Base-by-base conservation (phyloP, 2,888 invertebrate species). In the Branchipolynoe longqiensis region DNA sequence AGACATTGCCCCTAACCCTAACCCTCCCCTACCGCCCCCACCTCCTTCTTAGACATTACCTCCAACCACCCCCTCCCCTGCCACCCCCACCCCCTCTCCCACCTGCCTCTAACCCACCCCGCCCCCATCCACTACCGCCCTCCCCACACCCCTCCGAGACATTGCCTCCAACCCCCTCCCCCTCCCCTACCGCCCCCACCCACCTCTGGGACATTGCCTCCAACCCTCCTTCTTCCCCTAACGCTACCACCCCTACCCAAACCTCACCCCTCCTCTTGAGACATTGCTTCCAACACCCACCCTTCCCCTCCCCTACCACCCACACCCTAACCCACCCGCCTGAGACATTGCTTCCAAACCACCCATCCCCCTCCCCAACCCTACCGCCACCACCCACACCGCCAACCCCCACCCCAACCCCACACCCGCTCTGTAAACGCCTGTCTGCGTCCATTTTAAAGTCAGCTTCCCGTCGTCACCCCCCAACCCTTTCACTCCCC, bases 381-480 rank as follows among this genome's bases (percentile, higher is more conserved):
- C 31, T 28, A 58, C 58, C 62, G n/a, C 56, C 18, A 22, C 56
- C 56, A 8, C 2, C 56, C 56, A 56, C 56, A 22, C 22, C 3
- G 25, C 56, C 22, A 22, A 56, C 56, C 22, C 25, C 25, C n/a
- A n/a, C 56, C 56, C 22, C 18, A 56, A 28, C 64, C 64, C n/a
- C n/a, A n/a, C n/a, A n/a, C 1, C 41, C 0, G 25, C 41, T 78
- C 78, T 78, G 48, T 78, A 48, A 78, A 78, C 78, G 54, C 41
- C 48, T 48, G 78, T 78, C 41, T 78, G n/a, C 28, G 4, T 28
- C 33, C 78, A 78, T 78, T 78, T 78, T n/a, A 78, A 78, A 78
- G 41, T 78, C 78, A 1, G 41, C 54, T 1, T 18, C 69, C 3
- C 3, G 36, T 36, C 4, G 69, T 38, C 69, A 18, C 8, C 2